These are phyloP conservation scores for Cygnus buccinator DNA, from an alignment of 2,113 vertebrate genomes.

Conservation along the genomic window DNA sequence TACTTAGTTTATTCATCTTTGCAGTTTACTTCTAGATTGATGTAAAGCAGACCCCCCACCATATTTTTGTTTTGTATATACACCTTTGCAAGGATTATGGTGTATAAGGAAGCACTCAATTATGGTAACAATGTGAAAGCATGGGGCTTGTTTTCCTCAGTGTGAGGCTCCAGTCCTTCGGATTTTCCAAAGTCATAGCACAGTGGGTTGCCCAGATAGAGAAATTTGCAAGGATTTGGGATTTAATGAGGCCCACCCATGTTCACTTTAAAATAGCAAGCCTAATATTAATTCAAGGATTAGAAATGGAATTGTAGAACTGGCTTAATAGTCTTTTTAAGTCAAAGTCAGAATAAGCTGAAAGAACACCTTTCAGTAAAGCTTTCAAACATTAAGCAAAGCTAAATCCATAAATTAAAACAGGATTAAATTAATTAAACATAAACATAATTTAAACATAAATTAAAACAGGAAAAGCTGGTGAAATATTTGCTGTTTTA, in stretches of 20 bases:
- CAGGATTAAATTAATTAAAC: background rate
- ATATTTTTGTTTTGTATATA: background rate
- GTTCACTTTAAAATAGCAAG: background rate
- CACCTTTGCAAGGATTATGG: background rate
- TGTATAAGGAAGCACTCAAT: background rate
- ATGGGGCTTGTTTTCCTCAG: background rate
- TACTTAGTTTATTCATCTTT: background rate
- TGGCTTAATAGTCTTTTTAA: background rate
- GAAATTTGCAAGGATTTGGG: background rate
- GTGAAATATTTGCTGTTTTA: background rate
- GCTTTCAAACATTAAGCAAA: background rate
- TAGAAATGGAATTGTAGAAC: background rate
- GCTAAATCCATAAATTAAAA: background rate
- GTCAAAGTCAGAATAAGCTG: background rate
- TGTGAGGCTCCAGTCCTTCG: background rate
- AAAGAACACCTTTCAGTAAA: background rate
- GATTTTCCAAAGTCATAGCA: background rate
- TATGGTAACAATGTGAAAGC: background rate
- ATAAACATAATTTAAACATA: background rate
- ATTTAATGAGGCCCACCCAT: background rate
- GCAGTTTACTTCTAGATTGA: background rate
- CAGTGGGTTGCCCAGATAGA: background rate
- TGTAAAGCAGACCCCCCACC: background rate
- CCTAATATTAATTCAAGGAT: background rate
- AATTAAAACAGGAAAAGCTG: background rate